phyloP scores from a whole-genome alignment of 2,113 vertebrate species.

The Pollachius pollachius region DNA sequence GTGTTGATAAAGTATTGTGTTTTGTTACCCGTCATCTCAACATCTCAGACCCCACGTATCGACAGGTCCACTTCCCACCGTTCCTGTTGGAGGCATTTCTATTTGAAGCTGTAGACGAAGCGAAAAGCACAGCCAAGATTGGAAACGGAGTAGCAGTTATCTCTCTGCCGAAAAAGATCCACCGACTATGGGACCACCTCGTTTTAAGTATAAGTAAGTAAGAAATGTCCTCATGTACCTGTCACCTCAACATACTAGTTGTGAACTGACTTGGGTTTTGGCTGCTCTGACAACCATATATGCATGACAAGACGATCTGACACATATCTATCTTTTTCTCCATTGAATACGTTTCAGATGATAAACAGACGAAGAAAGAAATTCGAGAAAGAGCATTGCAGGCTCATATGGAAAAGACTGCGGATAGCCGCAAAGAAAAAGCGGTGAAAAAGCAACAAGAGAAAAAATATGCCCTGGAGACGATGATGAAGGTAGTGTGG shows the following conservation, averaged over 20 bases:
- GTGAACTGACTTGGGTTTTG: neutral
- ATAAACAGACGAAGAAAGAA: constrained; percentile 75
- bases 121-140: constrained; percentile 81
- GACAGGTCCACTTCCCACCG: constrained; percentile 85
- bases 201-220: constrained; percentile 65
- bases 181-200: constrained; percentile 79
- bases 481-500: constrained; percentile 80
- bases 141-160: constrained; percentile 79
- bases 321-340: neutral
- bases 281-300: too few relatives aligned
- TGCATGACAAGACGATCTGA: neutral
- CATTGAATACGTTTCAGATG: constrained; percentile 62
- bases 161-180: constrained; percentile 81
- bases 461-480: constrained; percentile 81
- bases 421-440: constrained; percentile 69
- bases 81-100: constrained; percentile 89
- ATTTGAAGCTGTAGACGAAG: constrained; percentile 81
- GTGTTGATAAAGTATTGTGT: neutral
- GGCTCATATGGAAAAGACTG: constrained; percentile 78
- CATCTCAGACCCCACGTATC: neutral
- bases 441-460: constrained; percentile 72
- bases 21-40: neutral
- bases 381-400: constrained; percentile 80
- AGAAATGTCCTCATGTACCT: neutral
- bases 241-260: neutral